Conservation (phyloP, 2,113 vertebrate species). For the Misgurnus mizolepis region DNA sequence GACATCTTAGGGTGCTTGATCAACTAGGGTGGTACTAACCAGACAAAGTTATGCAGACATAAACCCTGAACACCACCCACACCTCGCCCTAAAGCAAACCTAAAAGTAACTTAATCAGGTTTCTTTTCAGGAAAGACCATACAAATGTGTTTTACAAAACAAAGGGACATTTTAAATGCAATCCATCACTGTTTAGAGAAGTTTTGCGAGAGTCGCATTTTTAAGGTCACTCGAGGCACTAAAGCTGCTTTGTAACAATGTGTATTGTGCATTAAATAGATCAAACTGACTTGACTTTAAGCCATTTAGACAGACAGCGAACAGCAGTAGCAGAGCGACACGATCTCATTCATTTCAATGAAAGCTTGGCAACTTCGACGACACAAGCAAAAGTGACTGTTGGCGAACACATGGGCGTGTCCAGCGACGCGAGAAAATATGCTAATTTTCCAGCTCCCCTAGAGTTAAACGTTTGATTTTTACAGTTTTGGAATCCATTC, state of each 20-base stretch:
- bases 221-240: too few species aligned
- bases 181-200: not conserved
- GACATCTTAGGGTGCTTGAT: not conserved
- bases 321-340: too few species aligned
- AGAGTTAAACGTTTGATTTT: too few species aligned
- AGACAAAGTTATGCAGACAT: constrained; percentile 48
- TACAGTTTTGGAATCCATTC: too few species aligned
- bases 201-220: not conserved
- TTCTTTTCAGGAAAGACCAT: constrained; percentile 25
- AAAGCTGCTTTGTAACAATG: not conserved
- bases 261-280: not conserved
- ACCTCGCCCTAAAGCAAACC: constrained; percentile 8
- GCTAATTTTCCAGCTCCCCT: too few species aligned
- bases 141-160: constrained; percentile 17
- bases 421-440: too few species aligned
- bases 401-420: too few species aligned
- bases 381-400: too few species aligned
- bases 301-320: too few species aligned
- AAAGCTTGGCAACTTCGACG: too few species aligned
- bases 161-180: not conserved
- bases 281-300: too few species aligned
- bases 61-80: not conserved
- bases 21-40: constrained; percentile 37
- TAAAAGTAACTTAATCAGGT: not conserved
- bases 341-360: too few species aligned